phyloP scores from a whole-genome alignment of 2,113 vertebrate genomes.

The Forbesichthys agassizii region DNA sequence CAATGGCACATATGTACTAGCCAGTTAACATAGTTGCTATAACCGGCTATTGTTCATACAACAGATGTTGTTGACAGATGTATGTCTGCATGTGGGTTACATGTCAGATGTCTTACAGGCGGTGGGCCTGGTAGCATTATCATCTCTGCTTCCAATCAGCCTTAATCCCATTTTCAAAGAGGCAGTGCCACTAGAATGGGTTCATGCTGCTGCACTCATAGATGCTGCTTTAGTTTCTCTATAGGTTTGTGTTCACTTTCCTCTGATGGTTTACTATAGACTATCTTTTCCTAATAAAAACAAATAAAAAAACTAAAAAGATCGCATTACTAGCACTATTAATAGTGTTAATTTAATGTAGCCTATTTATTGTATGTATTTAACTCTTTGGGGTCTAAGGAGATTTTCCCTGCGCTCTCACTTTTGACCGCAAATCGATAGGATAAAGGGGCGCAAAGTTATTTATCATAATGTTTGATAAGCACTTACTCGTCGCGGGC shows the following conservation, averaged over 20 bases:
- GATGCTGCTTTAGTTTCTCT: slow-evolving; percentile 1
- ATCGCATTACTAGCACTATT: no score
- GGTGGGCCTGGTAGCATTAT: slow-evolving; percentile 36
- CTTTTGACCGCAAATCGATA: no score
- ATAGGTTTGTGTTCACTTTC: not conserved
- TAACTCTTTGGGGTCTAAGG: no score
- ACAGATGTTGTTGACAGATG: not conserved
- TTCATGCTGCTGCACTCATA: slow-evolving; percentile 27
- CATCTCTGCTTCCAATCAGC: slow-evolving; percentile 65
- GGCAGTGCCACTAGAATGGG: slow-evolving; percentile 38
- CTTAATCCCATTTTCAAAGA: slow-evolving; percentile 74
- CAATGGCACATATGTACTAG: not conserved
- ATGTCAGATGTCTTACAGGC: slow-evolving; percentile 14
- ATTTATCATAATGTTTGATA: no score
- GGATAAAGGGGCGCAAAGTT: no score
- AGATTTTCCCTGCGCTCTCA: no score
- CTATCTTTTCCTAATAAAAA: no score
- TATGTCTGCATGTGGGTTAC: slow-evolving; percentile 12
- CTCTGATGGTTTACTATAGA: no score
- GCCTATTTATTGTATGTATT: no score
- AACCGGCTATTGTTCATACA: not conserved
- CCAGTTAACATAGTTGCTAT: not conserved
- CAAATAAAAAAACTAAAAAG: no score
- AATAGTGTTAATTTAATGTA: no score
- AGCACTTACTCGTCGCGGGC: no score